Percentiles rank a stretch among this genome's conserved stretches.
Conservation (phyloP, 2,797 vertebrate species). For the Triplophysa bombifrons region DNA sequence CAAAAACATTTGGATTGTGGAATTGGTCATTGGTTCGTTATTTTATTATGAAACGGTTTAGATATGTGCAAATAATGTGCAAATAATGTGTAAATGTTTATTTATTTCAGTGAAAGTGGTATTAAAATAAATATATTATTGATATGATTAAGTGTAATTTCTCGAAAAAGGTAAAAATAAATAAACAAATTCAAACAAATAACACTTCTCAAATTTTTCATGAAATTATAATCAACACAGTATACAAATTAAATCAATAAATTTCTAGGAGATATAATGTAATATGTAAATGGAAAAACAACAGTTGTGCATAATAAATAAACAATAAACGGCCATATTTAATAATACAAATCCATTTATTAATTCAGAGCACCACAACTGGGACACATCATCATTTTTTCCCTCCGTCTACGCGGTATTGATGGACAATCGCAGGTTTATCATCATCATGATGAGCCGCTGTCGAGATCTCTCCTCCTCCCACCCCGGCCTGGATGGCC, state of each 20-base stretch:
- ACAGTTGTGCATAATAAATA: background rate
- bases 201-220: background rate
- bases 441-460: slow-evolving; percentile 76
- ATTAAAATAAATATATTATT: too few relatives aligned
- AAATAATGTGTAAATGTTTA: too few relatives aligned
- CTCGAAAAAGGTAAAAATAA: background rate
- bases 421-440: slow-evolving; percentile 76
- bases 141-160: background rate
- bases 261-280: background rate
- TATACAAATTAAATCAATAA: background rate
- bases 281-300: background rate
- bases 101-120: too few relatives aligned
- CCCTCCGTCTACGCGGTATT: slow-evolving; percentile 53
- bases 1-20: background rate
- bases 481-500: slow-evolving; percentile 68
- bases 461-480: slow-evolving; percentile 71
- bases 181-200: background rate
- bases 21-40: background rate
- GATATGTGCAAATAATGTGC: too few relatives aligned
- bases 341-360: slow-evolving; percentile 18
- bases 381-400: slow-evolving; percentile 1
- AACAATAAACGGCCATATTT: slow-evolving; percentile 6
- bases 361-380: slow-evolving; percentile 40
- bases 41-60: too few relatives aligned
- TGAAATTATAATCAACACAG: background rate